Evolutionary conservation across 2,888 invertebrate genomes (phyloP).

Genomic region (Ashinkailepas kermadecensis): DNA sequence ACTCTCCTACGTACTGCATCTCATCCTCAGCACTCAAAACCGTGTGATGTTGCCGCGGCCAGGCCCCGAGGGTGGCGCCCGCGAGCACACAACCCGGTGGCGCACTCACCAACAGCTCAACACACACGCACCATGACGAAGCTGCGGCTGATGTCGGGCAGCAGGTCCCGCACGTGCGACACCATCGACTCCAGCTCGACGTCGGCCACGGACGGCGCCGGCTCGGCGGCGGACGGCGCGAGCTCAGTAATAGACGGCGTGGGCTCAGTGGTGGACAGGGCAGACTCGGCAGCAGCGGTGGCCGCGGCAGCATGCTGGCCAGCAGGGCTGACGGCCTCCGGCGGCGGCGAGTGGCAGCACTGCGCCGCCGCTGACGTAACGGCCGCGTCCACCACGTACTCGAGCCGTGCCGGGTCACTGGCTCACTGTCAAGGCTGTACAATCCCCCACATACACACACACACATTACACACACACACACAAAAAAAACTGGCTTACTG

Average conservation of each 20-base stretch:
- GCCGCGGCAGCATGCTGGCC: background rate
- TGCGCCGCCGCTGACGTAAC: background rate
- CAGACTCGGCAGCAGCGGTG: background rate
- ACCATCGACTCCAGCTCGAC: slow-evolving; percentile 49
- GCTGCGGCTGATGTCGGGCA: slow-evolving; percentile 74
- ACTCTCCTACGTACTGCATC: too few relatives aligned
- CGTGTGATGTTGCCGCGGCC: too few relatives aligned
- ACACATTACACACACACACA: too few relatives aligned
- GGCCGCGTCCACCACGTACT: slow-evolving; percentile 5
- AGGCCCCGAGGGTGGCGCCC: too few relatives aligned
- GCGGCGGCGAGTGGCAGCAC: slow-evolving; percentile 1
- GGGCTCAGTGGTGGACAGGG: too few relatives aligned
- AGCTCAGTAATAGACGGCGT: background rate
- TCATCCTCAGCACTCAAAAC: too few relatives aligned
- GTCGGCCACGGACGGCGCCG: slow-evolving; percentile 38
- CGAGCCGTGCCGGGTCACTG: slow-evolving; percentile 9
- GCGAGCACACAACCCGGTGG: too few relatives aligned
- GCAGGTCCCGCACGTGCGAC: slow-evolving; percentile 60
- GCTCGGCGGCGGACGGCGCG: slow-evolving; percentile 31
- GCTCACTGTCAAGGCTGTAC: too few relatives aligned
- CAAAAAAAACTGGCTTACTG: too few relatives aligned
- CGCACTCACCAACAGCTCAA: slow-evolving; percentile 10
- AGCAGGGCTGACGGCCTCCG: background rate
- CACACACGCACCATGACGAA: slow-evolving; percentile 49
- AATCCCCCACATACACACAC: too few relatives aligned